Evolutionary conservation across 2,113 vertebrate species (phyloP).

Genomic region (Desmodus rotundus): DNA sequence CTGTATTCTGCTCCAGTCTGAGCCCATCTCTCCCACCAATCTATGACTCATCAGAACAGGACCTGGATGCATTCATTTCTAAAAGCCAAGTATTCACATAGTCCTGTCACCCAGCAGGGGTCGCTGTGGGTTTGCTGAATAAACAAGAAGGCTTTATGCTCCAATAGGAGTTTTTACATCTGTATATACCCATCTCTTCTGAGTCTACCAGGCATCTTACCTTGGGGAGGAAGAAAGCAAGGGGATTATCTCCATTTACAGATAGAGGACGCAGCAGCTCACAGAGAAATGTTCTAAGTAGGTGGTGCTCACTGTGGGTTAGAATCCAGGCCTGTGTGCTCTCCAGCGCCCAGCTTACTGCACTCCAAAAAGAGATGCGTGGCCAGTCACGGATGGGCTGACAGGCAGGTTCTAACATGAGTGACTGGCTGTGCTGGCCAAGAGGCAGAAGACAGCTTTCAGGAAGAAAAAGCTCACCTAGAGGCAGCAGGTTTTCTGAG

Average conservation of each 20-base stretch:
- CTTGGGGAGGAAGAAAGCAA: neutral
- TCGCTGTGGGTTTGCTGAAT: conserved; percentile 31
- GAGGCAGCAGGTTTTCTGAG: conserved; percentile 84
- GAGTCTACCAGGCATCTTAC: neutral
- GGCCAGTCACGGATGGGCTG: neutral
- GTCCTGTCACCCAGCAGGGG: conserved; percentile 58
- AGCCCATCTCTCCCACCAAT: neutral
- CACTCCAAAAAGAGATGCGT: neutral
- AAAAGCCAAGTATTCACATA: neutral
- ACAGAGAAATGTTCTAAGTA: neutral
- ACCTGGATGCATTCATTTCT: neutral
- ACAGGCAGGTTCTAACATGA: neutral
- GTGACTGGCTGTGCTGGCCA: neutral
- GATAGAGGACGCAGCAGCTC: neutral
- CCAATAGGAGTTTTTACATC: neutral
- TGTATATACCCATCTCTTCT: neutral
- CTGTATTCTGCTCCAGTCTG: neutral
- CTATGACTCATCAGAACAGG: neutral
- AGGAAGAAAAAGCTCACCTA: conserved; percentile 79
- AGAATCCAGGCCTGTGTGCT: neutral
- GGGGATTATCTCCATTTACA: neutral
- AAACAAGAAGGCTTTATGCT: neutral
- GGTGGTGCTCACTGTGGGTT: neutral
- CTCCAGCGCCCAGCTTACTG: neutral
- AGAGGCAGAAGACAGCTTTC: neutral